Base-by-base conservation (phyloP, 2,888 invertebrate species). In the Horisme vitalbata region DNA sequence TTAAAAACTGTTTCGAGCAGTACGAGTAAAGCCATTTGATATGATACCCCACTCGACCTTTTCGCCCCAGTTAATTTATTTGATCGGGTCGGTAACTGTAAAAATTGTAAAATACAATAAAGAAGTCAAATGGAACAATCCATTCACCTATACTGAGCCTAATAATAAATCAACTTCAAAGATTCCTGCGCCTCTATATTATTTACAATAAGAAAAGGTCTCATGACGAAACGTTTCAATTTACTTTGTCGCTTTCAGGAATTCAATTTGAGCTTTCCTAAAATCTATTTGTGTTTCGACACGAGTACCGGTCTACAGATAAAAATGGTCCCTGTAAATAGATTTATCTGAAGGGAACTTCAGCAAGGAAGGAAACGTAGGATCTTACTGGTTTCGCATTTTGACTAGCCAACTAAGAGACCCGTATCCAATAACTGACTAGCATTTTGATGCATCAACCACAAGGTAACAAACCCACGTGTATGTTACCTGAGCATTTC, bases 221-320 rank as follows among this genome's bases (percentile, higher is more conserved):
- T 58, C 53, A 55, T 44, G 53, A 48, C 39, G 58, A 61, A 66
- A 62, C 58, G 44, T 54, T 61, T 56, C 58, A 57, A 63, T 64
- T 69, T 57, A 57, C 56, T 57, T 62, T 45, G 66, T 67, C 65
- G 54, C 58, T 46, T 54, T 53, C 65, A 65, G 58, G 61, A 68
- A 73, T 64, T 61, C 61, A 64, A 76, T 74, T 74, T 66, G 52
- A 63, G 62, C 67, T 57, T 63, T 62, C 58, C 54, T 55, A 50
- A 64, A 64, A 67, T 66, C 64, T 68, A 74, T 68, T 68, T 69
- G 61, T 65, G 52, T 68, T 67, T 64, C 68, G 51, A 63, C 55
- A 68, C 60, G 48, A 49, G 36, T 26, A 30, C 41, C 64, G 59
- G 61, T 24, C 34, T 37, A 43, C 24, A 59, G 57, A 68, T 55